Percentiles rank a stretch among this genome's conserved stretches.
Conservation (phyloP, 1,140 invertebrate species). For the Campoletis sonorensis region DNA sequence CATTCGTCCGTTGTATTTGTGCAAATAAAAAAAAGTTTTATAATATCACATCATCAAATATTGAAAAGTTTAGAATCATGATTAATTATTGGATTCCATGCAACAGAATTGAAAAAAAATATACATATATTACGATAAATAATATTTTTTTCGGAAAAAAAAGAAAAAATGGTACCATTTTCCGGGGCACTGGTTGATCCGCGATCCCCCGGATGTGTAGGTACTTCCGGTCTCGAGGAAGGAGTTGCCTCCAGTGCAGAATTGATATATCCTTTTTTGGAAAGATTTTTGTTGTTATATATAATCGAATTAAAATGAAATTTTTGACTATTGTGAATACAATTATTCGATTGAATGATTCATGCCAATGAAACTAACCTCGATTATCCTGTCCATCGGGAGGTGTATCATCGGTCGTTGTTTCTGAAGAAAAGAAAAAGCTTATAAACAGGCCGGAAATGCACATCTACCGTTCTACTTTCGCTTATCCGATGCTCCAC, state of each 20-base stretch:
- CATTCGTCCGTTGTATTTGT: too few species aligned
- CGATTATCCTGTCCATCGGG: not conserved
- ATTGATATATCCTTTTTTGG: constrained; percentile 2
- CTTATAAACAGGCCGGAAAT: constrained; percentile 10
- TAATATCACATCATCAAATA: too few species aligned
- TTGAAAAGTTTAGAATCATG: too few species aligned
- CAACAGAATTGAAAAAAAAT: not conserved
- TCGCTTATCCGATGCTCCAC: not conserved
- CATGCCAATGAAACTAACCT: too few species aligned
- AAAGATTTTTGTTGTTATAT: not conserved
- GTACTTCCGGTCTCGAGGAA: constrained; percentile 6
- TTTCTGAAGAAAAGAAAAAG: constrained; percentile 36
- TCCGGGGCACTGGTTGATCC: constrained; percentile 12
- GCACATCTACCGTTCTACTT: not conserved
- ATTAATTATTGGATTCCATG: not conserved
- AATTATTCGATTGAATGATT: too few species aligned
- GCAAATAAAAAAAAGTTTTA: too few species aligned
- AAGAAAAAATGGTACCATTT: not conserved
- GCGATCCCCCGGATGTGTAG: not conserved
- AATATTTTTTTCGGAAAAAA: not conserved
- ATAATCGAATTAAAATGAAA: not conserved
- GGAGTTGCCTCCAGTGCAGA: not conserved
- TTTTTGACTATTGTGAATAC: not conserved
- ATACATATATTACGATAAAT: not conserved
- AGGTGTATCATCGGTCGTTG: constrained; percentile 25